Base-by-base conservation (phyloP, 2,113 vertebrate genomes). In the Pungitius pungitius region DNA sequence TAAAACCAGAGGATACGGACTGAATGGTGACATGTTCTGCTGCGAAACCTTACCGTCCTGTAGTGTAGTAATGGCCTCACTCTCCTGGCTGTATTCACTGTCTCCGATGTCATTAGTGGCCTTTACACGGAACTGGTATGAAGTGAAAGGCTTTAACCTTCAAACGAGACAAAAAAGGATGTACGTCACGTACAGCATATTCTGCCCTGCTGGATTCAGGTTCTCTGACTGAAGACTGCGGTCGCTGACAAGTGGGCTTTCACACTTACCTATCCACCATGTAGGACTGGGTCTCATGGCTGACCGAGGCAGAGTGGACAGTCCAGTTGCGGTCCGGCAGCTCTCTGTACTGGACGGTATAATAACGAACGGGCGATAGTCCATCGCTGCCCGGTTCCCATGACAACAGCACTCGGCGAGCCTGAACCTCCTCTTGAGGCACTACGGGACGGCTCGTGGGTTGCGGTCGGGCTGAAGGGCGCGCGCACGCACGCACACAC, bases 321-420 rank as follows among this genome's bases (percentile, higher is more conserved):
- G 93, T 92, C 98, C 98, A 99, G 77, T 93, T 80, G 2, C 94
- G 95, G 2, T 91, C 70, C 3, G 97, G 97, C 85, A 99, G 92
- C 93, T 99, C 95, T 0, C 95, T 93, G 71, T 90, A 96, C 91
- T 99, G 98, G 83, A 99, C 91, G 0, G 96, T 98, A 81, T 99
- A 99, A 90, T 97, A 98, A 15, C 98, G 96, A 14, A 98, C 94
- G 0, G 98, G 98, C 8, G 98, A 98, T 17, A 99, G 95, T 40
- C 98, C 98, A 0, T 99, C 97, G 3, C 96, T 97, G 86, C 98
- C 98, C 0, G 97, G 96, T 92, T 98, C 96, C 98, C 98, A 99
- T 83, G 95, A 95, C 62, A 99, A 93, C 83, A 98, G 90, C 87
- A 98, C 96, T 9, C 91, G 95, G 35, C 96, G 95, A 30, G 94